phyloP scores from a whole-genome alignment of 1,140 invertebrate species.

The Camponotus pennsylvanicus region DNA sequence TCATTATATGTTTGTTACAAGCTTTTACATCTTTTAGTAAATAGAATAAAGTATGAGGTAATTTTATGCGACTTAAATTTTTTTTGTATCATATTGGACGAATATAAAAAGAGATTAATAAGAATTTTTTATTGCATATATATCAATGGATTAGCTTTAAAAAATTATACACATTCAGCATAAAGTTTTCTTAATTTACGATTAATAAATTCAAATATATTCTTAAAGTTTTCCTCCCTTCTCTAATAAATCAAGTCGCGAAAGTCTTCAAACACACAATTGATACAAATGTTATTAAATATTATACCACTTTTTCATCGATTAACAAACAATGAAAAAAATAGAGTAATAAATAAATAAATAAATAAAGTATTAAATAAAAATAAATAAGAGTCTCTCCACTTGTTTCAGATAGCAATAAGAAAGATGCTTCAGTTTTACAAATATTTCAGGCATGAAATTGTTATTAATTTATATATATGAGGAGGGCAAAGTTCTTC shows the following conservation, averaged over 20 bases:
- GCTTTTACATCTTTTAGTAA: neutral
- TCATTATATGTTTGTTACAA: neutral
- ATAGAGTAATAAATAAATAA: neutral
- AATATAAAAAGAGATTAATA: neutral
- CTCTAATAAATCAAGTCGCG: neutral
- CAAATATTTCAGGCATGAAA: neutral
- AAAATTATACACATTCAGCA: neutral
- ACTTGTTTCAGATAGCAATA: neutral
- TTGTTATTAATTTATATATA: slow-evolving; percentile 36
- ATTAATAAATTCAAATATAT: neutral
- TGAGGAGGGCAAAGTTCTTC: slow-evolving; percentile 17
- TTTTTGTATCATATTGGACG: neutral
- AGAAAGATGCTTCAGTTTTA: neutral
- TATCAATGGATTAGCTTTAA: neutral
- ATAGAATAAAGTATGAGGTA: neutral
- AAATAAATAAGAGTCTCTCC: neutral
- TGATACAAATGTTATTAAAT: neutral
- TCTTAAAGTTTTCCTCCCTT: neutral
- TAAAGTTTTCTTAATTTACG: neutral
- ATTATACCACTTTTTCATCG: neutral
- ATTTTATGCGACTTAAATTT: neutral
- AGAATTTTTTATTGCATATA: neutral
- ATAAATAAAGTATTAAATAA: neutral
- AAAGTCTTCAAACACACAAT: neutral
- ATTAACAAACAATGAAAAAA: neutral